Base-by-base conservation (phyloP, 2,797 vertebrate genomes). In the Tapera naevia region DNA sequence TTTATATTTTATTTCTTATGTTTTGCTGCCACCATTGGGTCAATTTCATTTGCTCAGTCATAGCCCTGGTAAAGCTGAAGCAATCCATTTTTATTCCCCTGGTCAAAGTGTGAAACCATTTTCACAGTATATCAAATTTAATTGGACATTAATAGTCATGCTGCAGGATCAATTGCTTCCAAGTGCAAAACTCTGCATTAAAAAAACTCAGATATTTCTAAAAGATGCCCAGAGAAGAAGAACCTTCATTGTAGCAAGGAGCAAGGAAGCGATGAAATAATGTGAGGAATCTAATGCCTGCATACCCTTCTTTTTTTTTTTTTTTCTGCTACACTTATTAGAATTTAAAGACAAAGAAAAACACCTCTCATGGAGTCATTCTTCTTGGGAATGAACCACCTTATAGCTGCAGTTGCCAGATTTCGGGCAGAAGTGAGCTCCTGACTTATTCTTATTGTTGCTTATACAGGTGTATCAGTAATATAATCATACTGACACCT, bases 11-110 rank as follows among this genome's bases (percentile, higher is more conserved):
- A 94, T 92, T 96, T 94, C 95, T 97, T 97, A 97, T 92, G 95
- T 78, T 93, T 90, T 96, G 88, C 98, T 98, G 98, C 98, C 98
- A 97, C 95, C 97, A 35, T 72, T 96, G 95, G 98, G 96, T 39
- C 71, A 51, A 66, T 88, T 83, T 75, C 32, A 61, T 82, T 75
- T 85, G 61, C 89, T 89, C 94, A 84, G 60, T 66, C 65, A 76
- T 21, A 69, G 72, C 17, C 53, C 32, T 0, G 0, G 43, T 58
- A 60, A 1, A 7, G 19, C 22, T 82, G 33, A 73, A 79, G 37
- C 32, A 17, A 57, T 57, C 45, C 28, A 81, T 61, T 51, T 48
- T 82, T 53, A 84, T 41, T 48, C 9, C 43, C 15, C 60, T 43
- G 17, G 79, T 69, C 28, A 81, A 80, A 72, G 30, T n/a, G 23